Conservation (phyloP, 2,113 vertebrate species). For the Tyrannus savana region DNA sequence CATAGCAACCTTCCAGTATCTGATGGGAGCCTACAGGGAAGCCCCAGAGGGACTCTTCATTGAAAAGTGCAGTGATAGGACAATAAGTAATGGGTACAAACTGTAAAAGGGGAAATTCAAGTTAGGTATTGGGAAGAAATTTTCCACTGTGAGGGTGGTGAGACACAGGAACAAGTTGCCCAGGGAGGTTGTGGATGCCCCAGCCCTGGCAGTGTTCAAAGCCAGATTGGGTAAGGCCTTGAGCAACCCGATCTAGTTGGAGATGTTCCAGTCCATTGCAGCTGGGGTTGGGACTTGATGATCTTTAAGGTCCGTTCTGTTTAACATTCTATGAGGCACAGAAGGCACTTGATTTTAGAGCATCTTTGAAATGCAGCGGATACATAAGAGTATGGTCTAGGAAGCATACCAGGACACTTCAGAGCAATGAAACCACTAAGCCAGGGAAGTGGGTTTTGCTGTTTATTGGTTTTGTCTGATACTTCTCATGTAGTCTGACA, state of each 20-base stretch:
- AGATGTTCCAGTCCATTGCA: rapidly evolving
- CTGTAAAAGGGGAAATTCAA: neutral
- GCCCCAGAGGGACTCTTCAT: rapidly evolving
- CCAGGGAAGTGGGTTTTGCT: neutral
- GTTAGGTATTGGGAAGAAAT: neutral
- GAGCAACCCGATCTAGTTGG: neutral
- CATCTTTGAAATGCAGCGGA: neutral
- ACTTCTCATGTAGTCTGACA: neutral
- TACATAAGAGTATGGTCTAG: neutral
- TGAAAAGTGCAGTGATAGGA: neutral
- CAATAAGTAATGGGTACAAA: neutral
- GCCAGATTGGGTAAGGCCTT: neutral
- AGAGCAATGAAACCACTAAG: neutral
- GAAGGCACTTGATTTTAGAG: neutral
- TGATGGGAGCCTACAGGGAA: neutral
- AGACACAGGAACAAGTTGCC: rapidly evolving
- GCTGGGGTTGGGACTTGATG: rapidly evolving
- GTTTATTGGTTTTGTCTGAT: neutral
- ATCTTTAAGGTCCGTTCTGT: neutral
- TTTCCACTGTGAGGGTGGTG: neutral
- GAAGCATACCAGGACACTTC: neutral
- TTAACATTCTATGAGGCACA: neutral
- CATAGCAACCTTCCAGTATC: neutral
- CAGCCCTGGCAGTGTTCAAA: neutral
- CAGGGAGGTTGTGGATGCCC: neutral